A percentile compares a stretch with the other conserved stretches of the same genome.
phyloP scores from a whole-genome alignment of 2,113 vertebrate genomes.

The Pterocles burchelli region DNA sequence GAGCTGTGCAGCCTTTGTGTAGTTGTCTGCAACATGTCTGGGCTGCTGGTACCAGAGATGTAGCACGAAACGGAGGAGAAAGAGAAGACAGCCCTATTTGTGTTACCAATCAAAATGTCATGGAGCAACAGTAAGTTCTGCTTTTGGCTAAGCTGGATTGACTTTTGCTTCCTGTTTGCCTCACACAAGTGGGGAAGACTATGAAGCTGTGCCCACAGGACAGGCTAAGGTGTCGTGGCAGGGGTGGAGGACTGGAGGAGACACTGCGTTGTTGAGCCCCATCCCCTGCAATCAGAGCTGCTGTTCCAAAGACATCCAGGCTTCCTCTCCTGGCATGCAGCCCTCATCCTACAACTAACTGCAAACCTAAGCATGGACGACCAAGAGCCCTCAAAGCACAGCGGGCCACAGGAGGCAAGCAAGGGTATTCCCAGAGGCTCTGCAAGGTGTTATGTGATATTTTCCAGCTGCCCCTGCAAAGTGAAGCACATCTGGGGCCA shows the following conservation, averaged over 20 bases:
- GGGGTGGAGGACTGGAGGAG: not conserved
- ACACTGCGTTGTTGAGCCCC: not conserved
- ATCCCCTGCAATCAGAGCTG: not conserved
- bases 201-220: not conserved
- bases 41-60: not conserved
- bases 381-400: not conserved
- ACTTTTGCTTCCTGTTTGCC: not conserved
- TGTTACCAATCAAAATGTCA: not conserved
- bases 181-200: not conserved
- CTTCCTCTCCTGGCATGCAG: not conserved
- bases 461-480: not conserved
- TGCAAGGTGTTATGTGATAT: not conserved
- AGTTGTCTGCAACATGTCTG: not conserved
- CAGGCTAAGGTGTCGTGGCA: not conserved
- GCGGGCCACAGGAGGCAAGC: not conserved
- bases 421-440: not conserved
- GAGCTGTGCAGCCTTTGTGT: not conserved
- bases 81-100: not conserved
- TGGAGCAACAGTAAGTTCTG: not conserved
- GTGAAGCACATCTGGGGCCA: not conserved
- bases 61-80: not conserved
- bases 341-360: not conserved
- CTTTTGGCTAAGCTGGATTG: not conserved
- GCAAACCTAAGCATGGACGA: rapidly evolving
- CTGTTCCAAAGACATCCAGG: not conserved